Conservation (phyloP, 2,113 vertebrate species). For the Acrocephalus kingi region DNA sequence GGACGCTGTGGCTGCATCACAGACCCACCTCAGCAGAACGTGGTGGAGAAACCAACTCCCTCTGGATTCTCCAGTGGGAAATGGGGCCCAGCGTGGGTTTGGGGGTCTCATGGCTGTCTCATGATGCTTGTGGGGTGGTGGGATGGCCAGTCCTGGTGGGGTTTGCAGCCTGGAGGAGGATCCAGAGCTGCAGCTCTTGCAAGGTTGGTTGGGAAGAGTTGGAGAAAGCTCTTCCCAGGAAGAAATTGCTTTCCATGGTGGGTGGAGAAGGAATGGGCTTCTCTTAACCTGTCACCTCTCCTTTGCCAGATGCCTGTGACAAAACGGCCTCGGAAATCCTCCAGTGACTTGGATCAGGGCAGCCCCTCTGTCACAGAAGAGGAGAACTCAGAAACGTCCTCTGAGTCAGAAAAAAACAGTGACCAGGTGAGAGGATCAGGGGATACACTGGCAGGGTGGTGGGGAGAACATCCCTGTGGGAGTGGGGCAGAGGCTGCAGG, state of each 20-base stretch:
- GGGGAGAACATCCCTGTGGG: neutral
- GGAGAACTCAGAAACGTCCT: constrained; percentile 88
- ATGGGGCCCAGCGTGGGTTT: rapidly evolving
- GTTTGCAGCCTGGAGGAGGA: neutral
- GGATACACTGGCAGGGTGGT: rapidly evolving
- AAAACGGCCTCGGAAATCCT: constrained; percentile 86
- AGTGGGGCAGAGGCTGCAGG: no score
- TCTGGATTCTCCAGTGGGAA: neutral
- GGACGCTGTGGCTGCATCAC: rapidly evolving
- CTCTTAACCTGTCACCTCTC: neutral
- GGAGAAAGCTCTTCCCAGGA: neutral
- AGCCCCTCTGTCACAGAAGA: constrained; percentile 88
- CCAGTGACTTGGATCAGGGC: constrained; percentile 87
- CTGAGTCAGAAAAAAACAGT: constrained; percentile 92
- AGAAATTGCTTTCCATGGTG: rapidly evolving
- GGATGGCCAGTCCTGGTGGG: neutral
- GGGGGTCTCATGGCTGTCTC: neutral
- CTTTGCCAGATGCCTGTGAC: constrained; percentile 62
- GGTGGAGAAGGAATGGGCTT: neutral
- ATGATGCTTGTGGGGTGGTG: neutral
- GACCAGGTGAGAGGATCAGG: constrained; percentile 82
- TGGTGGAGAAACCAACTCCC: neutral
- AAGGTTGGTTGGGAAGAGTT: rapidly evolving
- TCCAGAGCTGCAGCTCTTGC: neutral
- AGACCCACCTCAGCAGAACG: rapidly evolving